phyloP scores from a whole-genome alignment of 2,113 vertebrate genomes.

The Clarias batrachus region DNA sequence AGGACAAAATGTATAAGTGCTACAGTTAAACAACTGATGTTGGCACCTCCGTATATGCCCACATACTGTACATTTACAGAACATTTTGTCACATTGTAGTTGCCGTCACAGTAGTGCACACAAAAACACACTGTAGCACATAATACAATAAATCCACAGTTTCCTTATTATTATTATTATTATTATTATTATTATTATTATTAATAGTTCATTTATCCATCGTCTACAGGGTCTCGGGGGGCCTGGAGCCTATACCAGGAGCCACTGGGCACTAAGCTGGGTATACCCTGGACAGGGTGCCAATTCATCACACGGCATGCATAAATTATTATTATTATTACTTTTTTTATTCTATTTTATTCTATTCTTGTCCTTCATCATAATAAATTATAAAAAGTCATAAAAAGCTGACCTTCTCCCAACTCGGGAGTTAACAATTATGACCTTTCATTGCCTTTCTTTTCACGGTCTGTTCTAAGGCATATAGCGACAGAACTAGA shows the following conservation, averaged over 20 bases:
- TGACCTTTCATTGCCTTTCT: conserved; percentile 21
- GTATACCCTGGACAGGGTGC: too few species aligned
- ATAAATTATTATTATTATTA: too few species aligned
- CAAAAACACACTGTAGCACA: not conserved
- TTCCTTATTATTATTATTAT: too few species aligned
- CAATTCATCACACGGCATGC: too few species aligned
- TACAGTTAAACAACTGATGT: not conserved
- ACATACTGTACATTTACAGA: not conserved
- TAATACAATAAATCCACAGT: not conserved
- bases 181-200: too few species aligned
- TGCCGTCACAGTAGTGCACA: not conserved
- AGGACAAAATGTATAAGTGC: not conserved
- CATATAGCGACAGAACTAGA: conserved; percentile 1
- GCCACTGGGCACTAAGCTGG: too few species aligned
- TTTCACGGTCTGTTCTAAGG: not conserved
- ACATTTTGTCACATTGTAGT: not conserved
- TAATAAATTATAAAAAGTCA: not conserved
- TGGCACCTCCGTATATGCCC: not conserved
- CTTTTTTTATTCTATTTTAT: not conserved
- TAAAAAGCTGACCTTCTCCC: not conserved
- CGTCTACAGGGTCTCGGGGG: too few species aligned
- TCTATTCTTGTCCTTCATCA: not conserved
- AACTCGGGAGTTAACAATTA: not conserved
- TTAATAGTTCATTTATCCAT: too few species aligned
- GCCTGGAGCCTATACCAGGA: too few species aligned